Evolutionary conservation across 2,113 vertebrate genomes (phyloP), one percentile per base, ranked within the genome.

Genomic region (Grallaria varia): DNA sequence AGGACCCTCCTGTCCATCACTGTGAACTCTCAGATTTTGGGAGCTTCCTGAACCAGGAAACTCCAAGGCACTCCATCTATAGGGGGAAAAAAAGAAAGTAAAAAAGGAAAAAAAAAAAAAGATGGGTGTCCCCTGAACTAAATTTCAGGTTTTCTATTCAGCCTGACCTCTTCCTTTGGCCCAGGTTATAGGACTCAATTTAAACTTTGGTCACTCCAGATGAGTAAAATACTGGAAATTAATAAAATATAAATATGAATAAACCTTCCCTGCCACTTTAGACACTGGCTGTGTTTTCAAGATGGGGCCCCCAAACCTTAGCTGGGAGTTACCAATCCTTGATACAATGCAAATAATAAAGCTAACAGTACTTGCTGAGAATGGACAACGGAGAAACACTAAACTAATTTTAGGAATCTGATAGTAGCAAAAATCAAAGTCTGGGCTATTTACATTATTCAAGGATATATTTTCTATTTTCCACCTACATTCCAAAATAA

Each of bases 331-430:
- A 37, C 28, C 87, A 72, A 1, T 37, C 14, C 39, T 86, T 44
- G 17, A 8, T 47, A 4, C 0, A 55, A 13, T 2, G 37, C 40
- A 84, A 88, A 76, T 9, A 69, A 67, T 7, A 66, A 64, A 67
- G 55, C 11, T 58, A 56, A 52, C 4, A 6, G 14, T 74, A 44
- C 53, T 66, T 39, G 6, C 50, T 21, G 33, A 50, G 71, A 44
- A 33, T 0, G 44, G 49, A 24, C 69, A 63, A 37, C 27, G 33
- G 0, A 24, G 27, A 0, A 1, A 25, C 73, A 52, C 9, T 9
- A 47, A 55, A 47, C 30, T 74, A 13, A 50, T 50, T 74, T 71
- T 30, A 87, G 64, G 64, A 42, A 25, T 14, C 31, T 39, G 52
- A 37, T 71, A 62, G 9, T 4, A 37, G 35, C 39, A 76, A 20